These are phyloP conservation scores for Cyclophora punctaria DNA, from an alignment of 2,888 invertebrate species.

Conservation along the genomic window DNA sequence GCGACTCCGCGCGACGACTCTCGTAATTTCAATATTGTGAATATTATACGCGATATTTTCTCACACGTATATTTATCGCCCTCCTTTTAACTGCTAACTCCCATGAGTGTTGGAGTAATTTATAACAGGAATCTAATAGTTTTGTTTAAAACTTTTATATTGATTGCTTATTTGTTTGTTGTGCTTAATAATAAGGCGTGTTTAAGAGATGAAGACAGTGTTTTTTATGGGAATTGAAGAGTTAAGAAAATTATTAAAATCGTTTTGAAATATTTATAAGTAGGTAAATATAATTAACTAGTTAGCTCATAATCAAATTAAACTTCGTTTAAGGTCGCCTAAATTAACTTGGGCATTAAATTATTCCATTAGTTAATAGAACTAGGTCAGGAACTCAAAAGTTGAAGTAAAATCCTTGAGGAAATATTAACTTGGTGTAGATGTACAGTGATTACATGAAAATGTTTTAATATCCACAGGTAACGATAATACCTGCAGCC, in stretches of 20 bases:
- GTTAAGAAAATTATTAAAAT: no score
- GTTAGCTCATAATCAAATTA: neutral
- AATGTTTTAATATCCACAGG: constrained; percentile 14
- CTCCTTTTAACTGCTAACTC: constrained; percentile 30
- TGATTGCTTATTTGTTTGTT: no score
- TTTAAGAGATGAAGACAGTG: no score
- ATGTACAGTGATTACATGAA: constrained; percentile 5
- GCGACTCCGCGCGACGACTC: constrained; percentile 21
- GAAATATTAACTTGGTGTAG: constrained; percentile 7
- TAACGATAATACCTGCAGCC: constrained; percentile 45
- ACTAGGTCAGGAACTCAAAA: neutral
- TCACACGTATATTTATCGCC: constrained; percentile 42
- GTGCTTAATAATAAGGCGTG: no score
- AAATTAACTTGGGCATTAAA: neutral
- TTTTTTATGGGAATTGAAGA: no score
- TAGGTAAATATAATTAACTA: neutral
- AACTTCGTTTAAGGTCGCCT: neutral
- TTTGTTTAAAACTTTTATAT: neutral
- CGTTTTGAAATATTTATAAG: neutral
- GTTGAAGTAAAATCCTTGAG: neutral
- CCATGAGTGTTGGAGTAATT: constrained; percentile 23
- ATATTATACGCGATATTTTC: constrained; percentile 60
- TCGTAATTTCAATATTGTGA: constrained; percentile 56
- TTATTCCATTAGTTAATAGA: no score
- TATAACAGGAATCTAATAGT: constrained; percentile 9